These are phyloP conservation scores for Ceyx melanurus DNA, from an alignment of 2,113 vertebrate species.

Conservation along the genomic window DNA sequence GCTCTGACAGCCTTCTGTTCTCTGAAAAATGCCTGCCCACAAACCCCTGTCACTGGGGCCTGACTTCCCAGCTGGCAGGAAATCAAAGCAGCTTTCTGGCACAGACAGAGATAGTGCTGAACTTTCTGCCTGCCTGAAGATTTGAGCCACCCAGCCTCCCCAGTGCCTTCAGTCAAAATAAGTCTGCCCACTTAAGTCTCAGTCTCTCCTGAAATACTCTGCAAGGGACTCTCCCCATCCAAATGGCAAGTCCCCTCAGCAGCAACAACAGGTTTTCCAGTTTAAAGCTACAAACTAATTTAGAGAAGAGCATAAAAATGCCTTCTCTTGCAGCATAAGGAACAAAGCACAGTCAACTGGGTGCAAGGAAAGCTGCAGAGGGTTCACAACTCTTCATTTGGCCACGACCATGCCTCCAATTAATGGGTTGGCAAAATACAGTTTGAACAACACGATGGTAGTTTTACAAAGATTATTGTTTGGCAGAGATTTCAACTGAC, in stretches of 20 bases:
- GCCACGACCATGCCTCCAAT: neutral
- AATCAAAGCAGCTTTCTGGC: neutral
- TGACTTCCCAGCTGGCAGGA: neutral
- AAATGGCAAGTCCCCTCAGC: neutral
- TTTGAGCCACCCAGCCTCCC: neutral
- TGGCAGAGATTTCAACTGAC: conserved; percentile 2
- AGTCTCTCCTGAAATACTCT: neutral
- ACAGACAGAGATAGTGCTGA: neutral
- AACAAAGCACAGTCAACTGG: neutral
- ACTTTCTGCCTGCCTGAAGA: neutral
- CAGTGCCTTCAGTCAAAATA: neutral
- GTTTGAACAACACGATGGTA: neutral
- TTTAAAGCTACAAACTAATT: conserved; percentile 8
- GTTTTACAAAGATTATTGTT: conserved; percentile 8
- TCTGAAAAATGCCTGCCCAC: neutral
- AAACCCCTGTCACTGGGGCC: neutral
- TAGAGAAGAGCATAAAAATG: neutral
- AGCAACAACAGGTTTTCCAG: neutral
- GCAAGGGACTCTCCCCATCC: neutral
- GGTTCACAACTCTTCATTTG: neutral
- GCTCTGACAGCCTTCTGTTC: neutral
- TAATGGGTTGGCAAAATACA: neutral
- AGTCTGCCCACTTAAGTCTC: neutral
- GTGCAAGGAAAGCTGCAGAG: neutral
- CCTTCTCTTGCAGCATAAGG: neutral